A percentile compares a stretch with the other conserved stretches of the same genome.
phyloP scores from a whole-genome alignment of 2,797 vertebrate species.

The Acanthurus leucopareius region DNA sequence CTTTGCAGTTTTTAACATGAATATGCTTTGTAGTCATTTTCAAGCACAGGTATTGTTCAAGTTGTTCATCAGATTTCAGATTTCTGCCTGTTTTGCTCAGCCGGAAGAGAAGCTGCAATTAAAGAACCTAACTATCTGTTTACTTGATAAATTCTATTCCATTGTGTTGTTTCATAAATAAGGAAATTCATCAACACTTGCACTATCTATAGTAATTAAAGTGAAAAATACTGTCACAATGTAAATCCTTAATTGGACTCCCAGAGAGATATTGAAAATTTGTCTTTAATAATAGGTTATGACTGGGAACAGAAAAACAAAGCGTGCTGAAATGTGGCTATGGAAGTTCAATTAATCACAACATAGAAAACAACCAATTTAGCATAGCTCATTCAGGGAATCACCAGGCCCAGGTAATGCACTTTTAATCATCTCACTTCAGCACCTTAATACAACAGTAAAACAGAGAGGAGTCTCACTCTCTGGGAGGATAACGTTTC shows the following conservation, averaged over 20 bases:
- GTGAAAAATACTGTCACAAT: conserved; percentile 99
- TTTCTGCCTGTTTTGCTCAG: conserved; percentile 70
- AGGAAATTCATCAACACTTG: conserved; percentile 96
- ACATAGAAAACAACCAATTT: conserved; percentile 98
- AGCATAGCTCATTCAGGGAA: conserved; percentile 97
- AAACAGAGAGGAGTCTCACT: conserved; percentile 67
- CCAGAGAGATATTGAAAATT: conserved; percentile 99
- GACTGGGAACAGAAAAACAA: conserved; percentile 99
- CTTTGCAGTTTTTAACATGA: conserved; percentile 13
- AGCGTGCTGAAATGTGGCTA: conserved; percentile 96
- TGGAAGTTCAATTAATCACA: conserved; percentile 98
- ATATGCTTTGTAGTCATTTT: conserved; percentile 61
- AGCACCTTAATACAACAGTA: conserved; percentile 85
- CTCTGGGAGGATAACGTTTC: conserved; percentile 78
- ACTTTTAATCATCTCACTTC: conserved; percentile 98
- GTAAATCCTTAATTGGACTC: conserved; percentile 99
- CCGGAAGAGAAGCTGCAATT: conserved; percentile 91
- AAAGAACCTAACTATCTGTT: conserved; percentile 95
- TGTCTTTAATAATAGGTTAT: conserved; percentile 99
- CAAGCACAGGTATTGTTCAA: conserved; percentile 41
- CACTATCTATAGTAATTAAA: conserved; percentile 99
- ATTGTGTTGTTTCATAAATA: conserved; percentile 98
- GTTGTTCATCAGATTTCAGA: conserved; percentile 83
- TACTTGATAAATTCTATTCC: conserved; percentile 97
- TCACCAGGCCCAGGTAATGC: conserved; percentile 96